A percentile compares a stretch with the other conserved stretches of the same genome.
Conservation (phyloP, 2,113 vertebrate species). For the Mastomys coucha region DNA sequence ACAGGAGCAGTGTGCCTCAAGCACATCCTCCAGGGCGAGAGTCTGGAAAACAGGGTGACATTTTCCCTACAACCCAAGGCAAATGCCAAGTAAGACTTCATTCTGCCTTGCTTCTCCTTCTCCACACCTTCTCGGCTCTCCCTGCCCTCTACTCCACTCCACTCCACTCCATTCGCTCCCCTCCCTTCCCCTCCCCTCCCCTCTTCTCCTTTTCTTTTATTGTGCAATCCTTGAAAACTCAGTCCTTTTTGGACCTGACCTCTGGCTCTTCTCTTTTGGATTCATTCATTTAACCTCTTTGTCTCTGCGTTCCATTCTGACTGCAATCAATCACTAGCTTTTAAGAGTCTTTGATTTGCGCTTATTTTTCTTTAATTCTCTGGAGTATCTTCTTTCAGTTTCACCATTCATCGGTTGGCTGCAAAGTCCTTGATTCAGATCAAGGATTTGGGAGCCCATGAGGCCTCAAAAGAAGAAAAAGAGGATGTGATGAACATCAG, state of each 20-base stretch:
- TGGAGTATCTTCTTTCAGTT: conserved; percentile 75
- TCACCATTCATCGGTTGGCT: conserved; percentile 89
- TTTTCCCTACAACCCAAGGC: conserved; percentile 74
- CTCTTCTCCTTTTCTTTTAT: neutral
- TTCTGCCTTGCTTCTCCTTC: neutral
- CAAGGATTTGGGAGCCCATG: conserved; percentile 80
- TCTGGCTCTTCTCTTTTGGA: neutral
- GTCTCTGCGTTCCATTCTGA: neutral
- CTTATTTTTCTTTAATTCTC: neutral
- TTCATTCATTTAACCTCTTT: neutral
- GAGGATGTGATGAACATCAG: conserved; percentile 86
- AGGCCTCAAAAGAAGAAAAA: conserved; percentile 58
- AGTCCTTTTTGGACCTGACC: neutral
- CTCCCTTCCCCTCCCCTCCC: neutral
- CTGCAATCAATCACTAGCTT: neutral
- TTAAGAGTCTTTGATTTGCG: neutral
- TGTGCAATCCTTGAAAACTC: neutral
- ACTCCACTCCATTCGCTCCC: too few species aligned
- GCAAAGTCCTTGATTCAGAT: conserved; percentile 87
- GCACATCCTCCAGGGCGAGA: conserved; percentile 70
- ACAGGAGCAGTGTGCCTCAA: conserved; percentile 70
- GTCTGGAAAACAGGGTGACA: conserved; percentile 56
- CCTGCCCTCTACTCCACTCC: too few species aligned
- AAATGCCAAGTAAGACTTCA: conserved; percentile 68
- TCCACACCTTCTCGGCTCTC: fast-evolving